Conservation (phyloP, 2,888 invertebrate genomes). For the Chloromyia formosa region DNA sequence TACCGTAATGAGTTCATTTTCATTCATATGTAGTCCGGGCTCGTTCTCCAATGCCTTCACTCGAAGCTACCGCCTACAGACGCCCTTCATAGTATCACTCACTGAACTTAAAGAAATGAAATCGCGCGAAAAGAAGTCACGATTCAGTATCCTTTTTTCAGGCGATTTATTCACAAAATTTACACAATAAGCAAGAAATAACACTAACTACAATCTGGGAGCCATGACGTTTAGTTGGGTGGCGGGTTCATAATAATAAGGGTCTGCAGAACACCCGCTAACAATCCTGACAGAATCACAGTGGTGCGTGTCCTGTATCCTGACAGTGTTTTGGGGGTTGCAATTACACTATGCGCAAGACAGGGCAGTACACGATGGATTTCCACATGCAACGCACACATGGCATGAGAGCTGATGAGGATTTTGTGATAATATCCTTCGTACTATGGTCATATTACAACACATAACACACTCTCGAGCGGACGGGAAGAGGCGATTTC, state of each 20-base stretch:
- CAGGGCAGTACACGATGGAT: not conserved
- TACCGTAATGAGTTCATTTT: no score
- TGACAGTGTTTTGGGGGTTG: not conserved
- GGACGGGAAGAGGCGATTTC: no score
- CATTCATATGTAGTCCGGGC: no score
- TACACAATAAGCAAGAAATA: not conserved
- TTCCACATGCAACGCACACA: not conserved
- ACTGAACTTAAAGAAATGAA: no score
- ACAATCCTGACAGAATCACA: not conserved
- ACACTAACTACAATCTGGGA: not conserved
- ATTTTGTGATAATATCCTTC: not conserved
- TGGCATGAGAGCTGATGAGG: not conserved
- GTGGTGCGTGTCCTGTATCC: not conserved
- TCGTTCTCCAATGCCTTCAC: no score
- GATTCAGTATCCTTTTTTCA: no score
- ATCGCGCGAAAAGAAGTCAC: no score
- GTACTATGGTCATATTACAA: no score
- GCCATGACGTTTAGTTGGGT: constrained; percentile 7
- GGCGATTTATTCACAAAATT: no score
- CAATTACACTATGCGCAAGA: not conserved
- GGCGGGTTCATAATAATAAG: not conserved
- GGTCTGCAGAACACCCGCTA: not conserved
- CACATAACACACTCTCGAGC: no score
- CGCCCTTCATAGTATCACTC: no score
- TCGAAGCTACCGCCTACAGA: no score